Conservation (phyloP, 1,140 invertebrate genomes). For the Helicoverpa zea region DNA sequence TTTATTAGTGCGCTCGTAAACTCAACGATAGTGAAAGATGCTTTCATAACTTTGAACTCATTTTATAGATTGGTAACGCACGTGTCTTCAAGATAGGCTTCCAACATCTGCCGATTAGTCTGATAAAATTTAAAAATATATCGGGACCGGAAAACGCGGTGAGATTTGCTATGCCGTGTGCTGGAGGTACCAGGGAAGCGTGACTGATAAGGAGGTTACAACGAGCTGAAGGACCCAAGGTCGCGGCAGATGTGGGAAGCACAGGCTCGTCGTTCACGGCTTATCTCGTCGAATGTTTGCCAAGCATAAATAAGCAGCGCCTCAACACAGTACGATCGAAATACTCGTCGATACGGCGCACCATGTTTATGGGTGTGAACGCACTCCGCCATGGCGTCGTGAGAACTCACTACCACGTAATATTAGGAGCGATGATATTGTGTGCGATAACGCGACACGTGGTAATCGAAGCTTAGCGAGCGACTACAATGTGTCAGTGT, state of each 20-base stretch:
- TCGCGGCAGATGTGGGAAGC: slow-evolving; percentile 84
- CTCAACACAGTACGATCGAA: slow-evolving; percentile 59
- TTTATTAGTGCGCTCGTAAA: slow-evolving; percentile 58
- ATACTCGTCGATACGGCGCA: slow-evolving; percentile 59
- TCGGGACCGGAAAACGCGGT: slow-evolving; percentile 80
- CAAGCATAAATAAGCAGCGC: slow-evolving; percentile 77
- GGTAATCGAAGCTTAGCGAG: slow-evolving; percentile 56
- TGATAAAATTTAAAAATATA: slow-evolving; percentile 71
- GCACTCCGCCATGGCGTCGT: slow-evolving; percentile 73
- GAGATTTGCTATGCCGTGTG: slow-evolving; percentile 73
- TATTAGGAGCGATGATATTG: slow-evolving; percentile 64
- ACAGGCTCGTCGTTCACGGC: slow-evolving; percentile 78
- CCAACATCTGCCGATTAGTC: slow-evolving; percentile 65
- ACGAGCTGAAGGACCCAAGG: slow-evolving; percentile 79
- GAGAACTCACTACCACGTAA: slow-evolving; percentile 70
- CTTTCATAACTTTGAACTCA: slow-evolving; percentile 51
- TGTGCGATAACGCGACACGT: slow-evolving; percentile 72
- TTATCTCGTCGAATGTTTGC: slow-evolving; percentile 79
- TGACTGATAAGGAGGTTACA: slow-evolving; percentile 84
- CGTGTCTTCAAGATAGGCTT: slow-evolving; percentile 49
- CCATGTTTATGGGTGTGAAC: slow-evolving; percentile 78
- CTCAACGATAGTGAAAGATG: slow-evolving; percentile 72
- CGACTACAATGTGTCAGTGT: slow-evolving; percentile 60
- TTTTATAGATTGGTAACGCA: slow-evolving; percentile 57
- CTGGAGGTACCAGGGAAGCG: slow-evolving; percentile 66